These are phyloP conservation scores for Pholis gunnellus DNA, from an alignment of 2,113 vertebrate species.

Conservation along the genomic window DNA sequence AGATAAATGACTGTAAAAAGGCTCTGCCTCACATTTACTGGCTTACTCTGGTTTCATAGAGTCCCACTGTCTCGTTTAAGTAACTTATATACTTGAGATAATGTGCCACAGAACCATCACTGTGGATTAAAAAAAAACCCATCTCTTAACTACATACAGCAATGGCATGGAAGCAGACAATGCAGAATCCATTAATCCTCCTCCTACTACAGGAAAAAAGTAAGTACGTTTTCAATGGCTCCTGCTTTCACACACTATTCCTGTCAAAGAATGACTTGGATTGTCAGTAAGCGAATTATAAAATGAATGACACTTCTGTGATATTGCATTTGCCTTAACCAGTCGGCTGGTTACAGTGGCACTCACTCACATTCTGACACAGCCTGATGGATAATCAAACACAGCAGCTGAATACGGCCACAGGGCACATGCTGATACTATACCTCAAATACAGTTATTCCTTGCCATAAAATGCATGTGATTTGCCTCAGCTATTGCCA, in stretches of 20 bases:
- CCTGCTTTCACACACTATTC: conserved; percentile 59
- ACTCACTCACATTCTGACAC: conserved; percentile 54
- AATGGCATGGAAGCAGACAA: conserved; percentile 25
- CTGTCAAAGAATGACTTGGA: conserved; percentile 43
- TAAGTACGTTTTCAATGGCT: conserved; percentile 45
- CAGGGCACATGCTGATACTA: conserved; percentile 44
- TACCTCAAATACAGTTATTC: conserved; percentile 63
- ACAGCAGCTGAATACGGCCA: conserved; percentile 37
- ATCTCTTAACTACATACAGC: conserved; percentile 38
- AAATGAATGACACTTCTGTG: conserved; percentile 57
- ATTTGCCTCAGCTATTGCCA: conserved; percentile 73
- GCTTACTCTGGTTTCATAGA: conserved; percentile 76
- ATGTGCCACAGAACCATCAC: conserved; percentile 58
- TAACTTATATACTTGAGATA: conserved; percentile 73
- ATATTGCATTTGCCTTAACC: conserved; percentile 49
- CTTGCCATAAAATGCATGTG: conserved; percentile 67
- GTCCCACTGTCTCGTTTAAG: conserved; percentile 70
- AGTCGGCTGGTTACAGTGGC: conserved; percentile 46
- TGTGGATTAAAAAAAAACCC: conserved; percentile 19
- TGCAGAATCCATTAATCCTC: conserved; percentile 33
- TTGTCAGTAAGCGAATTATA: conserved; percentile 56
- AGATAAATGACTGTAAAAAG: conserved; percentile 83
- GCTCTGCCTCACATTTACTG: conserved; percentile 73
- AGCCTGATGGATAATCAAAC: conserved; percentile 64
- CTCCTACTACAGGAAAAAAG: conserved; percentile 22